These are phyloP conservation scores for Brachypteracias leptosomus DNA, from an alignment of 2,113 vertebrate genomes.

Conservation along the genomic window DNA sequence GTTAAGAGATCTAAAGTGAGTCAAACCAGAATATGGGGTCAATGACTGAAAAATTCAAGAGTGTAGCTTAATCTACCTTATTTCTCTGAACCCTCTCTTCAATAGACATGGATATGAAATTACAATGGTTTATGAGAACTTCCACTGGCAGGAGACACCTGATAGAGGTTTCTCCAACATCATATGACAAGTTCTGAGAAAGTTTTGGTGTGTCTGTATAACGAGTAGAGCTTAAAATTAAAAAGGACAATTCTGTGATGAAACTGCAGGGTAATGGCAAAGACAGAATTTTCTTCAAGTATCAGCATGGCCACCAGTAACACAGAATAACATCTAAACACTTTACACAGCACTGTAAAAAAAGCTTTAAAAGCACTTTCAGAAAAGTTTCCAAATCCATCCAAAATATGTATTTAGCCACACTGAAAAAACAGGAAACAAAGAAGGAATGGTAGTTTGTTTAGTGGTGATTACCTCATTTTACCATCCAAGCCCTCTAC, in stretches of 20 bases:
- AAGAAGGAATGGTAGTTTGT: neutral
- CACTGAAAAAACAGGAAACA: neutral
- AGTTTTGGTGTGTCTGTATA: neutral
- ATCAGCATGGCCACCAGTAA: neutral
- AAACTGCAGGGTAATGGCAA: neutral
- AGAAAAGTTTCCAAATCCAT: neutral
- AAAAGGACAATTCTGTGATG: neutral
- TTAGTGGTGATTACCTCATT: neutral
- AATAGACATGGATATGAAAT: neutral
- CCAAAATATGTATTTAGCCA: neutral
- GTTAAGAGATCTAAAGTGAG: neutral
- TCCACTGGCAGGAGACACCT: neutral
- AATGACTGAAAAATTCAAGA: neutral
- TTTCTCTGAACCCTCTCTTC: neutral
- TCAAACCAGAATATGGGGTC: neutral
- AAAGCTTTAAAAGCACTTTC: neutral
- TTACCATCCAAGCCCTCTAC: neutral
- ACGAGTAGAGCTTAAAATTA: neutral
- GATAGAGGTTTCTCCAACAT: neutral
- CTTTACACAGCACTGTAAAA: neutral
- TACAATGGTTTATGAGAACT: neutral
- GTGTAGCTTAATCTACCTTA: neutral
- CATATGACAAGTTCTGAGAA: neutral
- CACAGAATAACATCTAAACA: neutral
- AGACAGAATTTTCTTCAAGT: neutral